Evolutionary conservation across 35 echinoderm and acorn worm species (phyloP).

Genomic region (Apostichopus parvimensis): DNA sequence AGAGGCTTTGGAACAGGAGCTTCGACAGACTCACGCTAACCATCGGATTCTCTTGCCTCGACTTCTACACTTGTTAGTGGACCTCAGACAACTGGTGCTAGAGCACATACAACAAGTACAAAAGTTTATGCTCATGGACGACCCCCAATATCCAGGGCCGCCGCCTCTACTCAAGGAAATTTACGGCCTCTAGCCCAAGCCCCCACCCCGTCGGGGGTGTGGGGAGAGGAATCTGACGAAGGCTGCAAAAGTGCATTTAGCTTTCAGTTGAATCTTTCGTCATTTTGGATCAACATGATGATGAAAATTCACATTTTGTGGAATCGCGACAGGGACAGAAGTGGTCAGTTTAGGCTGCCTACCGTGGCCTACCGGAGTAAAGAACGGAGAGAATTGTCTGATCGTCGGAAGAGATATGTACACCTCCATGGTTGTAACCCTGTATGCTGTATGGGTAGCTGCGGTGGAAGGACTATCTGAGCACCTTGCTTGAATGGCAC

Average conservation of each 20-base stretch:
- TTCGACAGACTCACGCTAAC: slow-evolving; percentile 83
- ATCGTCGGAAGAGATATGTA: too few relatives aligned
- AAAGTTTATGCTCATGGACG: slow-evolving; percentile 87
- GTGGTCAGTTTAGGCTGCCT: too few relatives aligned
- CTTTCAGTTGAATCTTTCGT: too few relatives aligned
- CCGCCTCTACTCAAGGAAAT: slow-evolving; percentile 95
- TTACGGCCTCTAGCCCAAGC: slow-evolving; percentile 73
- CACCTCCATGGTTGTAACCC: too few relatives aligned
- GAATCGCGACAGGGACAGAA: background rate
- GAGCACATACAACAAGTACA: slow-evolving; percentile 97
- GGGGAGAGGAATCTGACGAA: background rate
- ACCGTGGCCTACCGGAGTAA: too few relatives aligned
- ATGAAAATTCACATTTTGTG: background rate
- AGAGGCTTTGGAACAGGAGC: slow-evolving; percentile 90
- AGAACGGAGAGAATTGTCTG: too few relatives aligned
- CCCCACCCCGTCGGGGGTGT: slow-evolving; percentile 13
- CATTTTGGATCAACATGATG: background rate
- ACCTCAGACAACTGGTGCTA: slow-evolving; percentile 88
- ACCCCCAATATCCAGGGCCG: slow-evolving; percentile 69
- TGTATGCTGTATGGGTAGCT: too few relatives aligned
- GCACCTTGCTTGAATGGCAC: too few relatives aligned
- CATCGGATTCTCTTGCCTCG: slow-evolving; percentile 76
- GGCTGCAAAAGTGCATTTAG: too few relatives aligned
- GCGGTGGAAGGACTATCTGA: too few relatives aligned
- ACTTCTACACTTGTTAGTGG: slow-evolving; percentile 79